These are phyloP conservation scores for Lissonota sp. DNA, from an alignment of 2,888 invertebrate genomes.

Conservation along the genomic window DNA sequence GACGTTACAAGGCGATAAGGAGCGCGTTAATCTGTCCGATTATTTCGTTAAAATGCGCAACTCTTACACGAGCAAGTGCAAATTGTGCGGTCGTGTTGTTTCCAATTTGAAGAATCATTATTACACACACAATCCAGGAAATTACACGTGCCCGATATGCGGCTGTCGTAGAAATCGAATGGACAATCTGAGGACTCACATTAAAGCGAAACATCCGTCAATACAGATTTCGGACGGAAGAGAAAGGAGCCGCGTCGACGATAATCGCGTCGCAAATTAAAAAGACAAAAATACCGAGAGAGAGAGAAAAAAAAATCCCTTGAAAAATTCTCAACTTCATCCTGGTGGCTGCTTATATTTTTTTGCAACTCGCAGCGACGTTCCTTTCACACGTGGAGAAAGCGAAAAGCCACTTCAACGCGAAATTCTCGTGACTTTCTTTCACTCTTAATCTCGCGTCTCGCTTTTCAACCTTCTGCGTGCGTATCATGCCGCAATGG, in stretches of 20 bases:
- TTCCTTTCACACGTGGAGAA: background rate
- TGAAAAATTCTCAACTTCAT: background rate
- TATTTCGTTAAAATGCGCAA: constrained; percentile 76
- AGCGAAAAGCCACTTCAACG: background rate
- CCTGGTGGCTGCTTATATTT: background rate
- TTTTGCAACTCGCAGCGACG: background rate
- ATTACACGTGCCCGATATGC: constrained; percentile 79
- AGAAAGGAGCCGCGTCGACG: no score
- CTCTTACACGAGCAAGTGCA: constrained; percentile 76
- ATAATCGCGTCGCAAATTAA: background rate
- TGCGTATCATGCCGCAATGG: no score
- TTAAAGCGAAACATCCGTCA: constrained; percentile 77
- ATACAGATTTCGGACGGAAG: constrained; percentile 63
- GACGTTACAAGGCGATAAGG: constrained; percentile 72
- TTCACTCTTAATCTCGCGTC: background rate
- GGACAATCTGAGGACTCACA: constrained; percentile 78
- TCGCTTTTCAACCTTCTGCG: no score
- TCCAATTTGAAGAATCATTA: constrained; percentile 80
- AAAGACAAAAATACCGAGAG: background rate
- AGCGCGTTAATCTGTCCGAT: constrained; percentile 74
- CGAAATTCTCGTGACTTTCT: background rate
- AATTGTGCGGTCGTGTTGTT: constrained; percentile 80
- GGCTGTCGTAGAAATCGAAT: constrained; percentile 77
- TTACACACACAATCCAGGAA: constrained; percentile 78
- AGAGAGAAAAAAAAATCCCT: no score